phyloP scores from a whole-genome alignment of 2,888 invertebrate genomes.

The Leptopterna dolabrata region DNA sequence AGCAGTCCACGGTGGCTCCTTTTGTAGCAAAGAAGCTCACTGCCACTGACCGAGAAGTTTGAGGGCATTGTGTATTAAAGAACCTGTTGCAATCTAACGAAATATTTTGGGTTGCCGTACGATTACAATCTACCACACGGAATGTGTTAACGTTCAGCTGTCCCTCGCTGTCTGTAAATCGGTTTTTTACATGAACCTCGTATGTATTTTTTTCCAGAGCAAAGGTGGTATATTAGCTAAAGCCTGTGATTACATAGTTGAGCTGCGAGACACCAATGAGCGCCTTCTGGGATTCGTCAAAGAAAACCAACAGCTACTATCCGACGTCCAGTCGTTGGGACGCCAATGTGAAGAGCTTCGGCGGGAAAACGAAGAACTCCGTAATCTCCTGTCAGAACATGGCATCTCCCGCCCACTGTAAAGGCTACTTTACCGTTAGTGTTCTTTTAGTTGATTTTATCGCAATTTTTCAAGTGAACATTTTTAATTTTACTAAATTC shows the following conservation, averaged over 20 bases:
- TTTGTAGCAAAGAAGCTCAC: no score
- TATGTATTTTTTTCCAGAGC: conserved; percentile 72
- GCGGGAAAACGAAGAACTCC: conserved; percentile 80
- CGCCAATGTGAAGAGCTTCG: conserved; percentile 79
- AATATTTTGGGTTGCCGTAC: no score
- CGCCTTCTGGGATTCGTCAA: conserved; percentile 75
- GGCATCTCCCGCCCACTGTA: conserved; percentile 21
- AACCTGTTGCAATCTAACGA: no score
- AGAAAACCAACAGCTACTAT: conserved; percentile 79
- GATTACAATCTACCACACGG: no score
- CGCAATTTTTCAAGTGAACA: background rate
- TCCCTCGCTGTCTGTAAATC: background rate
- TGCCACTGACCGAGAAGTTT: no score
- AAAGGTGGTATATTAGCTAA: conserved; percentile 96
- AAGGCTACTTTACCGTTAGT: background rate
- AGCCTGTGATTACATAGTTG: conserved; percentile 93
- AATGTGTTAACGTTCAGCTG: no score
- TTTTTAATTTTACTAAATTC: background rate
- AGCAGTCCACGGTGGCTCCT: no score
- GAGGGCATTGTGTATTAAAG: no score
- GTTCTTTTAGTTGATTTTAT: background rate
- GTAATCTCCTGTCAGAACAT: conserved; percentile 62
- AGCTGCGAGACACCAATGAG: conserved; percentile 82
- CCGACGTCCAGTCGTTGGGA: conserved; percentile 78
- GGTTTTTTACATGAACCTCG: background rate